Evolutionary conservation across 1,140 invertebrate genomes (phyloP).

Genomic region (Forficula auricularia): DNA sequence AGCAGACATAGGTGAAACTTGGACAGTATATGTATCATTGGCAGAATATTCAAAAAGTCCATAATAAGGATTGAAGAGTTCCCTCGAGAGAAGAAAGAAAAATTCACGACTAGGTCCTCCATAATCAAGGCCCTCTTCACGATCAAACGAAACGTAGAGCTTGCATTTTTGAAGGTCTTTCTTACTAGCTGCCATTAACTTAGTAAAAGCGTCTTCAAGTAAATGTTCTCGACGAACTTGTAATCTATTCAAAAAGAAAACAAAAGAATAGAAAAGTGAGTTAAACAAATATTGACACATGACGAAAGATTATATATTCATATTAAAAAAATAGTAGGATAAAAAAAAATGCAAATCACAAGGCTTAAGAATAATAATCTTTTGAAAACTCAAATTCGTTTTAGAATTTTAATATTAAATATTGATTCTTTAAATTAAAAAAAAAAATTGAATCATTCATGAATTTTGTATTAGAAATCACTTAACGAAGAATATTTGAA

Average conservation of each 20-base stretch:
- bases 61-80: conserved; percentile 96
- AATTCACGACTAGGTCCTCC: conserved; percentile 91
- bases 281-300: conserved; percentile 3
- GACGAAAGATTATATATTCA: not conserved
- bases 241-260: conserved; percentile 39
- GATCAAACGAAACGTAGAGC: conserved; percentile 84
- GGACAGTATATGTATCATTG: conserved; percentile 93
- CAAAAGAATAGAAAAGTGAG: conserved; percentile 5
- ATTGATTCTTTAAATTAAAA: too few relatives aligned
- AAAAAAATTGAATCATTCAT: too few relatives aligned
- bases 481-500: too few relatives aligned
- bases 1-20: conserved; percentile 91
- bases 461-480: too few relatives aligned
- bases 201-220: conserved; percentile 87
- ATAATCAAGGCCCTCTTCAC: conserved; percentile 93
- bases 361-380: too few relatives aligned
- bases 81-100: conserved; percentile 88
- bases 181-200: conserved; percentile 90
- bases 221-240: conserved; percentile 83
- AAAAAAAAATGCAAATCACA: too few relatives aligned
- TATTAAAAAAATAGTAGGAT: not conserved
- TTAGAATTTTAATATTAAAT: too few relatives aligned
- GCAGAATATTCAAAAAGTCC: conserved; percentile 96
- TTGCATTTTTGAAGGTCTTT: conserved; percentile 91
- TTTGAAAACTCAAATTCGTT: too few relatives aligned